Evolutionary conservation across 2,888 invertebrate genomes (phyloP).

Genomic region (Desoria tigrina): DNA sequence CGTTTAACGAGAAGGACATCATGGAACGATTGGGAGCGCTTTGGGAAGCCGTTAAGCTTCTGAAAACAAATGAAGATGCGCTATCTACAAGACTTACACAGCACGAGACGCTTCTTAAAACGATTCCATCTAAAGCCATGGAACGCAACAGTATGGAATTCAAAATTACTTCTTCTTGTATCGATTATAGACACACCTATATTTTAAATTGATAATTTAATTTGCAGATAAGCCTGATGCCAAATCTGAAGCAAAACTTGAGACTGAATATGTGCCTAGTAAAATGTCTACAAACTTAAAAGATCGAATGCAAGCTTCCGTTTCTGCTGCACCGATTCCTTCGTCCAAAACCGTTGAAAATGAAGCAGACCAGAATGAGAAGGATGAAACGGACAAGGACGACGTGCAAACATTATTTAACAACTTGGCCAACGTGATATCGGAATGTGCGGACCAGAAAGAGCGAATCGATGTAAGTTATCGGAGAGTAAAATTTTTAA

Average conservation of each 20-base stretch:
- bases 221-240: not conserved
- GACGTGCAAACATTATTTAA: conserved; percentile 36
- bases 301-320: conserved; percentile 37
- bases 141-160: conserved; percentile 47
- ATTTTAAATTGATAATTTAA: not conserved
- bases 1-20: conserved; percentile 48
- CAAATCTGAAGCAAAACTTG: conserved; percentile 37
- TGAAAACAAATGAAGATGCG: conserved; percentile 49
- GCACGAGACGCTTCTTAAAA: conserved; percentile 43
- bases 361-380: no score
- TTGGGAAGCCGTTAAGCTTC: conserved; percentile 49
- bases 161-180: no score
- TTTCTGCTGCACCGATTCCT: no score
- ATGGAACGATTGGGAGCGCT: conserved; percentile 44
- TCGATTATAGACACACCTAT: no score
- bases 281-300: conserved; percentile 28
- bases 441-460: conserved; percentile 27
- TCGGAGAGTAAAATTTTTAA: not conserved
- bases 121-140: conserved; percentile 35
- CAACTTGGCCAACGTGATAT: conserved; percentile 34
- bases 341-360: no score
- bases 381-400: not conserved
- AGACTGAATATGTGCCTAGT: conserved; percentile 40
- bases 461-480: conserved; percentile 27
- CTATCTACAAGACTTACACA: conserved; percentile 45